Percentiles rank a stretch among this genome's conserved stretches.
These are phyloP conservation scores for Apoda limacodes DNA, from an alignment of 2,888 invertebrate species.

Conservation along the genomic window DNA sequence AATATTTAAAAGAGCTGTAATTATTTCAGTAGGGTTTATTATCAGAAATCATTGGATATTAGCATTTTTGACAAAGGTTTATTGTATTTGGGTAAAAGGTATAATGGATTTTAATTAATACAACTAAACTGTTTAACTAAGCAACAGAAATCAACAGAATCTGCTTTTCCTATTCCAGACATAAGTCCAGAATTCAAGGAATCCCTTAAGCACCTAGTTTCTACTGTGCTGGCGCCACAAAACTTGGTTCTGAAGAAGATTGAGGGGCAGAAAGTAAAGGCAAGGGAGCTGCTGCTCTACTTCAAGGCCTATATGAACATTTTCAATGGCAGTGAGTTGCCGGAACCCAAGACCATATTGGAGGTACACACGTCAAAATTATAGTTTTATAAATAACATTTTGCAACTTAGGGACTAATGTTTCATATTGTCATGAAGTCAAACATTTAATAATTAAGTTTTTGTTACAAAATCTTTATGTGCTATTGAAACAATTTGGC, in stretches of 20 bases:
- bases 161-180: constrained; percentile 75
- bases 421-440: neutral
- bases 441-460: too few relatives aligned
- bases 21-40: too few relatives aligned
- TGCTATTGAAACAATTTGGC: too few relatives aligned
- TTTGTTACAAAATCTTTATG: too few relatives aligned
- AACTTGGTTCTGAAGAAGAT: constrained; percentile 95
- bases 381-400: constrained; percentile 7
- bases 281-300: constrained; percentile 93
- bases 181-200: constrained; percentile 93
- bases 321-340: constrained; percentile 96
- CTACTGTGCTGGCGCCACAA: constrained; percentile 86
- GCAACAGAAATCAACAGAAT: too few relatives aligned
- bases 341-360: constrained; percentile 98
- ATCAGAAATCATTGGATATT: too few relatives aligned
- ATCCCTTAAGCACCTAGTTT: constrained; percentile 84
- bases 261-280: constrained; percentile 91
- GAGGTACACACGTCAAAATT: constrained; percentile 71
- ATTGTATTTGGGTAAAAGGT: too few relatives aligned
- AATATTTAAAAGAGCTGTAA: too few relatives aligned
- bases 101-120: too few relatives aligned
- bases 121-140: too few relatives aligned
- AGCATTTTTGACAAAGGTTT: too few relatives aligned
- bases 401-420: neutral
- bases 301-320: constrained; percentile 97